A percentile compares a stretch with the other conserved stretches of the same genome.
These are phyloP conservation scores for Sylvicola cinctus DNA, from an alignment of 2,888 invertebrate genomes.

Conservation along the genomic window DNA sequence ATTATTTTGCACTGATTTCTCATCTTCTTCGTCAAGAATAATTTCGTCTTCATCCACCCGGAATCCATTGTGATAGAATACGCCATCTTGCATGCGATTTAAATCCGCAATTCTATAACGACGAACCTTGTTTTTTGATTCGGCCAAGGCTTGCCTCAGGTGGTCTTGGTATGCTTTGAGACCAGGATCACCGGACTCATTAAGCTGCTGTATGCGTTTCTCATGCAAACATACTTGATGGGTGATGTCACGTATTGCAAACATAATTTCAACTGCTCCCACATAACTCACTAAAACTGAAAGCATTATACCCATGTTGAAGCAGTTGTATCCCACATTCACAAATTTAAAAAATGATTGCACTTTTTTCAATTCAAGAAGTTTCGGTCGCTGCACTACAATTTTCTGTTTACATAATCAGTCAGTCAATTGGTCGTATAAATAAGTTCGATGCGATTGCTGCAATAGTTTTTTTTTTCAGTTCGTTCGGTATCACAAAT, in stretches of 20 bases:
- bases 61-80: conserved; percentile 19
- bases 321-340: conserved; percentile 14
- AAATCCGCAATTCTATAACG: too few species aligned
- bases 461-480: too few species aligned
- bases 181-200: conserved; percentile 11
- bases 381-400: too few species aligned
- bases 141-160: conserved; percentile 5
- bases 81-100: conserved; percentile 21
- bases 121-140: conserved; percentile 13
- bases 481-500: too few species aligned
- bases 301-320: conserved; percentile 48
- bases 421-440: too few species aligned
- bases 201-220: background rate
- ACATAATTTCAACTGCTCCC: conserved; percentile 40
- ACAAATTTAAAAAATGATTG: background rate
- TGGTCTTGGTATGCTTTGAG: background rate
- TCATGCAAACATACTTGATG: conserved; percentile 5
- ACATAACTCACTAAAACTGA: conserved; percentile 56
- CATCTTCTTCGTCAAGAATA: too few species aligned
- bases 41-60: conserved; percentile 15
- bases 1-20: background rate
- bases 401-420: too few species aligned
- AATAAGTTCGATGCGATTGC: too few species aligned
- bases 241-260: conserved; percentile 3
- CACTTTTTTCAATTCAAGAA: too few species aligned